Base-by-base conservation (phyloP, 2,797 vertebrate species). In the Anabas testudineus region DNA sequence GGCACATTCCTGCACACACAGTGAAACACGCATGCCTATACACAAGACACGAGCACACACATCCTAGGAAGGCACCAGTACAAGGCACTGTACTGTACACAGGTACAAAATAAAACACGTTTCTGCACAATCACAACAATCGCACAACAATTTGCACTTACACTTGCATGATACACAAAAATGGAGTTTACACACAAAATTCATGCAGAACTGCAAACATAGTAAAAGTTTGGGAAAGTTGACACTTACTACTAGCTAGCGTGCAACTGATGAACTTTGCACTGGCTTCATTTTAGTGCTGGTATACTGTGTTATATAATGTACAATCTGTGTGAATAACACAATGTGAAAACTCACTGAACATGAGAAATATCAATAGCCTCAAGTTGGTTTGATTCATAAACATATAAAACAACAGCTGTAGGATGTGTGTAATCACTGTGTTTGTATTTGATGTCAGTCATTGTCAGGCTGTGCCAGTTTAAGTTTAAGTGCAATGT, bases 1-100 rank as follows among this genome's bases (percentile, higher is more conserved):
- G 61, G 48, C 42, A 54, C 59, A 82, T 72, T 74, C 75, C 74
- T 76, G 51, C 51, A 81, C 67, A 82, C 63, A 60, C 55, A 46
- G 42, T 30, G 24, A 67, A 59, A 68, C 55, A 74, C 48, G 76
- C 30, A 70, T n/a, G 18, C 16, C n/a, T 10, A 47, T 18, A 41
- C 47, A 66, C 53, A 57, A 58, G 12, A 48, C 21, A 60, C 41
- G 54, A 30, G 5, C 47, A 54, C 65, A 54, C 65, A 21, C 10
- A 53, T 19, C 7, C 2, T 2, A 22, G 34, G 48, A 24, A 65
- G 16, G 62, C 34, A 58, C 15, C 14, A n/a, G 15, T 43, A 57
- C 36, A 65, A 46, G 39, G 42, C 19, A 56, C 49, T n/a, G 58
- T 8, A 37, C 36, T 46, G 24, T 24, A 24, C 10, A 60, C 41